phyloP scores from a whole-genome alignment of 1,140 invertebrate species.

The Elymnias hypermnestra region DNA sequence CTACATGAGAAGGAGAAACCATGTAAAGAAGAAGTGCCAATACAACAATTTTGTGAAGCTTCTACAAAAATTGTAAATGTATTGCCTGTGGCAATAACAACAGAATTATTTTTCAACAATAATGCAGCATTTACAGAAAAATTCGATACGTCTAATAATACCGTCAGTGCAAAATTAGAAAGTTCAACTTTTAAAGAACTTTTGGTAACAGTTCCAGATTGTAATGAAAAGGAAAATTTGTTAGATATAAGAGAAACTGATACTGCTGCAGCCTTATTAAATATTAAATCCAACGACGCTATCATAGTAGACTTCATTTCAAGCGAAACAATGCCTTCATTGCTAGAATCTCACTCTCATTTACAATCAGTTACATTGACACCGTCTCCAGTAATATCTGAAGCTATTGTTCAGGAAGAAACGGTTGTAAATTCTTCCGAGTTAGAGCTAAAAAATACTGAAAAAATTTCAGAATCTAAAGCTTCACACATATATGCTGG shows the following conservation, averaged over 20 bases:
- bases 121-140: constrained; percentile 29
- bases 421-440: constrained; percentile 39
- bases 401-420: constrained; percentile 56
- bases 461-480: constrained; percentile 19
- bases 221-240: constrained; percentile 49
- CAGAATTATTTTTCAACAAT: constrained; percentile 41
- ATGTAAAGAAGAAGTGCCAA: constrained; percentile 20
- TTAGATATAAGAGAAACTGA: constrained; percentile 26
- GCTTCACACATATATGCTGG: constrained; percentile 31
- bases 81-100: constrained; percentile 43
- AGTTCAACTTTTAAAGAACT: constrained; percentile 47
- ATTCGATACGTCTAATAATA: constrained; percentile 3
- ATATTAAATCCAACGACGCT: constrained; percentile 41
- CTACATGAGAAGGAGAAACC: constrained; percentile 54
- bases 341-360: constrained; percentile 20
- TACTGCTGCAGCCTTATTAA: constrained; percentile 25
- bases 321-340: constrained; percentile 31
- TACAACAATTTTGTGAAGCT: constrained; percentile 28
- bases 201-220: constrained; percentile 39
- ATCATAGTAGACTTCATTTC: constrained; percentile 41
- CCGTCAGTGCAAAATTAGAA: constrained; percentile 37
- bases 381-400: constrained; percentile 23
- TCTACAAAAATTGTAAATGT: constrained; percentile 31
- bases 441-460: constrained; percentile 23
- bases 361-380: constrained; percentile 22